Conservation (phyloP, 2,113 vertebrate genomes). For the Anhinga anhinga region DNA sequence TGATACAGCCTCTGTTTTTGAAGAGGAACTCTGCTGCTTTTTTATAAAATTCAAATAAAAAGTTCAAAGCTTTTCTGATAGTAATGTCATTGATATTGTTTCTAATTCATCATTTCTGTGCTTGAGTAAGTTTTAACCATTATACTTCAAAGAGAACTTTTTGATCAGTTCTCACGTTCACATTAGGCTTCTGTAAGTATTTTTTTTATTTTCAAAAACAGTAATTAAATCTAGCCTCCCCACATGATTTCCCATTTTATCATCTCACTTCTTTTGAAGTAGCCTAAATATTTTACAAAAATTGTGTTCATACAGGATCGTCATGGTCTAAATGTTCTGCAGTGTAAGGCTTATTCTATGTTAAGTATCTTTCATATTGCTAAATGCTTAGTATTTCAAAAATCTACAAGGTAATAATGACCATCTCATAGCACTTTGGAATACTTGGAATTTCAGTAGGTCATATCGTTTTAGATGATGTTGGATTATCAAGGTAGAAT, state of each 20-base stretch:
- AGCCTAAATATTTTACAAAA: not conserved
- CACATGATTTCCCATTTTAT: not conserved
- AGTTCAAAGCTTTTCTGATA: not conserved
- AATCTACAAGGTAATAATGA: not conserved
- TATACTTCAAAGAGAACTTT: not conserved
- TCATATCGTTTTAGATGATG: not conserved
- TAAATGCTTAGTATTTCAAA: not conserved
- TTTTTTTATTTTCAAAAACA: not conserved
- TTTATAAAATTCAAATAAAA: not conserved
- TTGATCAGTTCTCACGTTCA: not conserved
- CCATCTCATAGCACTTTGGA: not conserved
- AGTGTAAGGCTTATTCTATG: not conserved
- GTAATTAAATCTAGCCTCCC: not conserved
- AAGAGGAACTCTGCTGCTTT: not conserved
- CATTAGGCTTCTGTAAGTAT: not conserved
- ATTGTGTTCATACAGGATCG: not conserved
- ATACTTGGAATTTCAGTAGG: not conserved
- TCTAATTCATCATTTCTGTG: not conserved
- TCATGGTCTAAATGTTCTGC: not conserved
- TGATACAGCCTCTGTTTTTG: not conserved
- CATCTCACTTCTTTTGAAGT: not conserved
- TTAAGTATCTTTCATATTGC: not conserved
- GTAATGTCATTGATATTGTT: not conserved
- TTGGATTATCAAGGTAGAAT: not conserved
- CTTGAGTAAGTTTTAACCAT: not conserved